A percentile compares a stretch with the other conserved stretches of the same genome.
These are phyloP conservation scores for Hemibagrus guttatus DNA, from an alignment of 2,797 vertebrate genomes.

Conservation along the genomic window DNA sequence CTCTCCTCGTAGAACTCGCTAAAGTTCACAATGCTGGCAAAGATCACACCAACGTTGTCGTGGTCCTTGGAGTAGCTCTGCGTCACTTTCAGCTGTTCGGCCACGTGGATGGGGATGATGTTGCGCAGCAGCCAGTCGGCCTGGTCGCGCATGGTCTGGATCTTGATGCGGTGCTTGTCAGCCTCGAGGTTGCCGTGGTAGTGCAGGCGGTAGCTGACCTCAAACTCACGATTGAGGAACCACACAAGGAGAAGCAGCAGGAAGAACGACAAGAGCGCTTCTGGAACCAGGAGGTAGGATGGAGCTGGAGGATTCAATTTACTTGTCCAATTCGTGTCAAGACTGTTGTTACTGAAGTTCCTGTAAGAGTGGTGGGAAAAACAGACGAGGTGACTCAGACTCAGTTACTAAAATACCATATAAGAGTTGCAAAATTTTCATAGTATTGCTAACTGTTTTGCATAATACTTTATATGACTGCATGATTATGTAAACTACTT, in stretches of 20 bases:
- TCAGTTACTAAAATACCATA: background rate
- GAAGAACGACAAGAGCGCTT: conserved; percentile 86
- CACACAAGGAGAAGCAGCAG: conserved; percentile 93
- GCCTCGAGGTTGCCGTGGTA: conserved; percentile 97
- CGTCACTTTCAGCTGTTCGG: conserved; percentile 95
- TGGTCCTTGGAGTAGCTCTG: conserved; percentile 99
- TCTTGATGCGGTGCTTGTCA: conserved; percentile 93
- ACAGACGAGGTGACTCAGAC: background rate
- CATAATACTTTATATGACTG: background rate
- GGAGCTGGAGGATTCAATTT: conserved; percentile 51
- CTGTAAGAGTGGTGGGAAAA: conserved; percentile 31
- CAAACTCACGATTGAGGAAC: conserved; percentile 97
- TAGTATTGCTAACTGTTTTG: background rate
- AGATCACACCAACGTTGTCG: conserved; percentile 92
- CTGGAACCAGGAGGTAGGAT: conserved; percentile 77
- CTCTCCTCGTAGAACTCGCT: conserved; percentile 99
- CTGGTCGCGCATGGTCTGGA: conserved; percentile 96
- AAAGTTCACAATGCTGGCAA: conserved; percentile 98
- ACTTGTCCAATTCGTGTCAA: conserved; percentile 8
- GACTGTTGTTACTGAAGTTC: conserved; percentile 63
- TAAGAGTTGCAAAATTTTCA: too few species aligned
- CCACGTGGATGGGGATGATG: conserved; percentile 97
- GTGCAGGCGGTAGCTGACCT: conserved; percentile 97
- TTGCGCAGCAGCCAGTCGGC: conserved; percentile 95
- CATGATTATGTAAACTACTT: background rate